Evolutionary conservation across 1,140 invertebrate genomes (phyloP).

Genomic region (Tetragnatha versicolor): DNA sequence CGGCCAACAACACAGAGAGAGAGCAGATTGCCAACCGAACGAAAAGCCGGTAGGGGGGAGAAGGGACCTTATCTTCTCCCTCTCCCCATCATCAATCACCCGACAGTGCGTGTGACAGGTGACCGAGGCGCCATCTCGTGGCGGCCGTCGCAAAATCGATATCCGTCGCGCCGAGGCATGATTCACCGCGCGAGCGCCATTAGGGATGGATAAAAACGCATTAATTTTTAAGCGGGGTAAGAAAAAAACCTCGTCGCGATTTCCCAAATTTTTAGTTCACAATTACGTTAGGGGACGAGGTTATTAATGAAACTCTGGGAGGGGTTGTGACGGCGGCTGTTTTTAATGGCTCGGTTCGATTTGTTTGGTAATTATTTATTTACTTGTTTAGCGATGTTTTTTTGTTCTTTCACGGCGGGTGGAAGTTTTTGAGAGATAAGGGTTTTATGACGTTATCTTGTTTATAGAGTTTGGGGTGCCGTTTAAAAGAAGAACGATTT

Average conservation of each 20-base stretch:
- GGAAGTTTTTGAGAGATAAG: too few relatives aligned
- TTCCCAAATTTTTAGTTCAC: constrained; percentile 51
- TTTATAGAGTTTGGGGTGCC: too few relatives aligned
- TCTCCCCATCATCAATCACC: constrained; percentile 47
- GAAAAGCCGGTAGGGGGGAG: background rate
- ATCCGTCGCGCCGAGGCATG: background rate
- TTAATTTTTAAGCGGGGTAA: constrained; percentile 41
- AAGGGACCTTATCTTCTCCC: constrained; percentile 37
- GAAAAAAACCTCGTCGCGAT: background rate
- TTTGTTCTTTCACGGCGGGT: too few relatives aligned
- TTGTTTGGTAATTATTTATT: background rate
- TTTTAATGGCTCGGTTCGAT: background rate
- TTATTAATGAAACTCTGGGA: constrained; percentile 43
- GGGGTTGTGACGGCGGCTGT: constrained; percentile 17
- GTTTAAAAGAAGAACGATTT: too few relatives aligned
- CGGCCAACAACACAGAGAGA: constrained; percentile 1
- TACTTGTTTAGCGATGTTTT: too few relatives aligned
- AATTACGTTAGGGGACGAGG: constrained; percentile 44
- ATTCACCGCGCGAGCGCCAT: background rate
- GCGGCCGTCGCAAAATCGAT: constrained; percentile 40
- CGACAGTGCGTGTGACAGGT: constrained; percentile 54
- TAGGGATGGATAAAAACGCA: constrained; percentile 53
- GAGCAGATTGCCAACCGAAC: too few relatives aligned
- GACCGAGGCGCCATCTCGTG: constrained; percentile 41
- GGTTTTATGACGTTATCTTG: too few relatives aligned